Evolutionary conservation across 2,888 invertebrate genomes (phyloP), one percentile per base, ranked within the genome.

Genomic region (Lasioglossum villosulum): DNA sequence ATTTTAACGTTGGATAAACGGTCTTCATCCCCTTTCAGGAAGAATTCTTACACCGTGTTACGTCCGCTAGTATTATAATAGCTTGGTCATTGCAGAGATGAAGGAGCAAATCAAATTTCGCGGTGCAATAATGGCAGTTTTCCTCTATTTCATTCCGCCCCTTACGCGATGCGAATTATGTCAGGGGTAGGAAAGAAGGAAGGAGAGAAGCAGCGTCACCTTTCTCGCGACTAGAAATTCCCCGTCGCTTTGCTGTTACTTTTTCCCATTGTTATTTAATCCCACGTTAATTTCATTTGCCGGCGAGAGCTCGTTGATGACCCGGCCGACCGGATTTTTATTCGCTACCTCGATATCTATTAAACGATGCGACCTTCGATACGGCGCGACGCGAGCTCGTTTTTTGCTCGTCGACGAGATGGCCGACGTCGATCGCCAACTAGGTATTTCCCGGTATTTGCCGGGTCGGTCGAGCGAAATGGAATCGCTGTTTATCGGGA

Each of bases 151-250:
- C 12, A 63, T 63, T 16, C 30, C 30, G 14, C 5, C 16, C 45
- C 27, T 27, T 27, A 27, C 30, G 59, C 48, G 27, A 71, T 39
- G 23, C 48, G n/a, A 72, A 66, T 34, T 52, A 34, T 4, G 37
- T 10, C 16, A 16, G 12, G 14, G 14, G 12, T 12, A n/a, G 16
- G 16, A 14, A 2, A 14, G 27, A 14, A n/a, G 4, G 12, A 27
- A 10, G n/a, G 52, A 23, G 37, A 45, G 30, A 30, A 66, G 42
- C 71, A 81, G 19, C 14, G 75, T 52, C 66, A 81, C 81, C 23
- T 66, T 30, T 42, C 23, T 37, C n/a, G 6, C 34, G 52, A 23
- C 52, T 27, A 12, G 34, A 34, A 4, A 37, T 71, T 4, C 72
- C 5, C 1, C 19, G 30, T 8, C 34, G 3, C 19, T 6, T 8